Evolutionary conservation across 2,113 vertebrate species (phyloP), one percentile per base, ranked within the genome.

Genomic region (Muntiacus muntjak): DNA sequence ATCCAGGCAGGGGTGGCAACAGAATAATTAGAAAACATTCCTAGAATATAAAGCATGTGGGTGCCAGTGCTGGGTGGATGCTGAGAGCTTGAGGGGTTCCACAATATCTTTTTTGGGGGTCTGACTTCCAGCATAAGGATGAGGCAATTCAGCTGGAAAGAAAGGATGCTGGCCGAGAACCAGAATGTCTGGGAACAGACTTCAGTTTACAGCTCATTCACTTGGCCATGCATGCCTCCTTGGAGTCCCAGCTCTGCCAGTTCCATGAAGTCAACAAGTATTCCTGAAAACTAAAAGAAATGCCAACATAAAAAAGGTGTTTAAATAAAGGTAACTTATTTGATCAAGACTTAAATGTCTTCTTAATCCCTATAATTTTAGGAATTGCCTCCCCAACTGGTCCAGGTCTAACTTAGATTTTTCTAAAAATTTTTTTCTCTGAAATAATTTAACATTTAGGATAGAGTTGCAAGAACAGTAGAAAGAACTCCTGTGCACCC

Each of bases 281-380:
- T 74, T 62, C 52, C 60, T 47, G 60, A 57, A 45, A 40, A 40
- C 45, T 13, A 8, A 23, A 17, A 85, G 89, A 79, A 40, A 89
- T 47, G 64, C 52, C 15, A n/a, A n/a, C 45, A 21, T 52, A 82
- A 54, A 25, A 17, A 43, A 60, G n/a, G 12, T 43, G 58, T 82
- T 87, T 58, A 74, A 78, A 57, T 55, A 25, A 78, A 79, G 62
- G 30, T 47, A 62, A 85, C 30, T 57, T 87, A 15, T 40, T 74
- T 76, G 21, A 76, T 76, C 71, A 81, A 81, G 5, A 52, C 21
- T 81, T 81, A 2, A 57, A 86, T 94, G 91, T 96, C 71, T 54
- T 86, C 50, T 74, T 67, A 54, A 82, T 36, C 30, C 36, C 28
- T 28, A 40, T 30, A 9, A 30, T 71, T 82, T 93, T 71, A 87